These are phyloP conservation scores for Hemaris fuciformis DNA, from an alignment of 2,888 invertebrate species.

Conservation along the genomic window DNA sequence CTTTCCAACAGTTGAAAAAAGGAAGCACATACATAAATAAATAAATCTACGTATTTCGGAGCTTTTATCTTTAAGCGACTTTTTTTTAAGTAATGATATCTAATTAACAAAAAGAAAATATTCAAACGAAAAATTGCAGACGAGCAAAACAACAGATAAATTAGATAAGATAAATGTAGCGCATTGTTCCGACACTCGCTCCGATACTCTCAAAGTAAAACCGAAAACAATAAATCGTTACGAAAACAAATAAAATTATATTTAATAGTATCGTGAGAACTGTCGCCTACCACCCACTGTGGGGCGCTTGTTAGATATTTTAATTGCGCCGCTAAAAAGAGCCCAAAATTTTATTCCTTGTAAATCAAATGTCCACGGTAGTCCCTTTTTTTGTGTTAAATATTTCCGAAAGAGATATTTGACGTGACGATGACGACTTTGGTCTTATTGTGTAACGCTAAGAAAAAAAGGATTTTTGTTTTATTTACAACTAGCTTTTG, in stretches of 20 bases:
- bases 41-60: background rate
- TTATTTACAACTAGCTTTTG: background rate
- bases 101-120: background rate
- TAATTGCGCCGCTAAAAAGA: conserved; percentile 77
- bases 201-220: conserved; percentile 25
- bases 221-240: conserved; percentile 50
- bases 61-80: background rate
- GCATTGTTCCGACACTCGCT: background rate
- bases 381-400: conserved; percentile 35
- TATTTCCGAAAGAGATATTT: conserved; percentile 20
- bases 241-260: conserved; percentile 76
- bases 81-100: background rate
- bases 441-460: background rate
- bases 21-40: too few species aligned
- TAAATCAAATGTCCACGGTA: conserved; percentile 70
- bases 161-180: conserved; percentile 6
- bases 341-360: conserved; percentile 69
- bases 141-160: background rate
- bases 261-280: conserved; percentile 80
- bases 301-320: conserved; percentile 75
- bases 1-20: too few species aligned
- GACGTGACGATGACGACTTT: background rate
- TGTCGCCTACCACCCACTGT: conserved; percentile 80
- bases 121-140: background rate
- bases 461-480: background rate